phyloP scores from a whole-genome alignment of 2,888 invertebrate genomes.

The Chalcosyrphus nemorum region DNA sequence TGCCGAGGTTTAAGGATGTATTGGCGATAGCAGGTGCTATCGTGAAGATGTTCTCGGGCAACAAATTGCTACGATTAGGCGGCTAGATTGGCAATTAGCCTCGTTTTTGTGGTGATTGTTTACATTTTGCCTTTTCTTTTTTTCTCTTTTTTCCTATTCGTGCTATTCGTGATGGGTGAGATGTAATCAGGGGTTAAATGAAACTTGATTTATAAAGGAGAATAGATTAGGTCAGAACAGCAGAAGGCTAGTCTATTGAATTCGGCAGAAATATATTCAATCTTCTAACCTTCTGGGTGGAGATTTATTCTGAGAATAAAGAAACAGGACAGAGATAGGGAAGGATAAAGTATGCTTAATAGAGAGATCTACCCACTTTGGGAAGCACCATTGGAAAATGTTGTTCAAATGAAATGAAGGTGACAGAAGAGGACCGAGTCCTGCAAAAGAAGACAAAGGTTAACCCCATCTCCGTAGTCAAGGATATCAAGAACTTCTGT shows the following conservation, averaged over 20 bases:
- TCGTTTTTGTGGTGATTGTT: constrained; percentile 10
- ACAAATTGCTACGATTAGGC: constrained; percentile 42
- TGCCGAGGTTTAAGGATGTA: background rate
- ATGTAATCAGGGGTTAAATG: constrained; percentile 12
- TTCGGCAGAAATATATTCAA: background rate
- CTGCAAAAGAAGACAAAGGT: no score
- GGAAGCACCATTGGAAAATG: no score
- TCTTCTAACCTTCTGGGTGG: background rate
- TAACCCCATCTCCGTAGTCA: no score
- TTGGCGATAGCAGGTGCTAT: background rate
- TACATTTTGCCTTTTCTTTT: background rate
- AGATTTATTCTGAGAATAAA: background rate
- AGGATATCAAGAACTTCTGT: no score
- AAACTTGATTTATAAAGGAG: background rate
- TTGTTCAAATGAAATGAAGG: no score
- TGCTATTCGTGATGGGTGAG: constrained; percentile 16
- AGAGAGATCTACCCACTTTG: no score
- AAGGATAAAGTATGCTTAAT: no score
- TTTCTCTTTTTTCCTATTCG: background rate
- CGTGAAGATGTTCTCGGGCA: constrained; percentile 1
- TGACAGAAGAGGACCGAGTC: no score
- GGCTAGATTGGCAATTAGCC: constrained; percentile 54
- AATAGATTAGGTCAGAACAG: background rate
- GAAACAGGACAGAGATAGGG: no score
- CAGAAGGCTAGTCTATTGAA: background rate